Base-by-base conservation (phyloP, 2,888 invertebrate genomes). In the Caenorhabditis doughertyi region DNA sequence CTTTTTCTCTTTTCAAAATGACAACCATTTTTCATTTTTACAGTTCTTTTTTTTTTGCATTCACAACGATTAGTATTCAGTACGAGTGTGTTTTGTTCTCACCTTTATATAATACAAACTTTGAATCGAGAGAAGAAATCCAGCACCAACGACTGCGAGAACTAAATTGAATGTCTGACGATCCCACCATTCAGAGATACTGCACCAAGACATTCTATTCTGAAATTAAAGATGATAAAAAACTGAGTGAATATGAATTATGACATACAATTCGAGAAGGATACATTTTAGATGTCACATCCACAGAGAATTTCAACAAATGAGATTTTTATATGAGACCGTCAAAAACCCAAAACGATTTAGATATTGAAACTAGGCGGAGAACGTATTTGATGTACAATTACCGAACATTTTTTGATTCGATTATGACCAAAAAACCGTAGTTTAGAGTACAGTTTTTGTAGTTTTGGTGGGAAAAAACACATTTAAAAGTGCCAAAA, bases 81-180 rank as follows among this genome's bases (percentile, higher is more conserved):
- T 18, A 25, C 8, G 27, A 16, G 21, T 29, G 39, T 39, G 9
- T 32, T 32, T 32, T 13, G 39, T 39, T 8, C 55, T 70, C 44
- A 81, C 81, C 44, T 81, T 81, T 23, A 81, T 81, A 23, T 81
- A 81, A 29, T 81, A 81, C 7, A 81, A 62, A 77, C 77, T 77
- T 39, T 55, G 58, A 27, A 81, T 72, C 13, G 81, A 65, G 0
- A 77, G 21, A 25, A 76, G 51, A 47, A 81, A 72, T n/a, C 81
- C 81, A 39, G 81, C 76, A 2, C 81, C 81, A 42, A 77, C 71
- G 42, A 77, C 77, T 1, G 72, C 51, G 3, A 72, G 23, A 0
- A 81, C 81, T 8, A 81, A n/a, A 21, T 72, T 72, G 2, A 77
- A 21, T 8, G 81, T 77, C 32, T 62, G 76, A 16, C 18, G 9